These are phyloP conservation scores for Gymnosoma rotundatum DNA, from an alignment of 2,888 invertebrate species.

Conservation along the genomic window DNA sequence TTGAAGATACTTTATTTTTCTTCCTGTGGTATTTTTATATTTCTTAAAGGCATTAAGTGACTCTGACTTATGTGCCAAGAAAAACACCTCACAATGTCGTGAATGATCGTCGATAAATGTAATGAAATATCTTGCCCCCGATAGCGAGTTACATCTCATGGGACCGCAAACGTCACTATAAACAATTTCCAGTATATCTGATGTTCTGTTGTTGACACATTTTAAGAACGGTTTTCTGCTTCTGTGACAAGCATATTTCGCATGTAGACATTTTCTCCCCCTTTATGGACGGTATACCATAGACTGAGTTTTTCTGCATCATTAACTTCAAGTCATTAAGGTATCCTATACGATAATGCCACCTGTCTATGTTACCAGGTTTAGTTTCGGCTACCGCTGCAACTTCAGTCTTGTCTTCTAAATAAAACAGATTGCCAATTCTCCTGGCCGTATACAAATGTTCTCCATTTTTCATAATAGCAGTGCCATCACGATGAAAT, in stretches of 20 bases:
- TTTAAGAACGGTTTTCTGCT: conserved; percentile 35
- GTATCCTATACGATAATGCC: conserved; percentile 59
- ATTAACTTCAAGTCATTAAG: conserved; percentile 61
- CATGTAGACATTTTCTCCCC: conserved; percentile 51
- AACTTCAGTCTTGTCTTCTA: too few species aligned
- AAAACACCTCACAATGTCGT: conserved; percentile 57
- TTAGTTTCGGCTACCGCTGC: too few species aligned
- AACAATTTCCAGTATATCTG: conserved; percentile 54
- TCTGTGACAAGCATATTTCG: too few species aligned
- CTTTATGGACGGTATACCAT: conserved; percentile 22
- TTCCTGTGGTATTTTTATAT: conserved; percentile 57
- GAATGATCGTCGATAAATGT: conserved; percentile 30
- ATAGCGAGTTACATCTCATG: conserved; percentile 47
- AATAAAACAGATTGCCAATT: too few species aligned
- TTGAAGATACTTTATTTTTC: conserved; percentile 57
- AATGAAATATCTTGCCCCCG: neutral
- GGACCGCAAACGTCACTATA: conserved; percentile 65
- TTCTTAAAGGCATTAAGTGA: conserved; percentile 57
- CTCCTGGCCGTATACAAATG: too few species aligned
- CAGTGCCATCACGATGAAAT: conserved; percentile 28
- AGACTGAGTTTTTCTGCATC: conserved; percentile 32
- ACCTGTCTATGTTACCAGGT: conserved; percentile 27
- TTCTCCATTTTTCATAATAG: conserved; percentile 29
- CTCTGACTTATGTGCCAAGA: conserved; percentile 60
- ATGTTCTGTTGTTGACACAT: conserved; percentile 38